Base-by-base conservation (phyloP, 1,140 invertebrate genomes). In the Heliconius nattereri region DNA sequence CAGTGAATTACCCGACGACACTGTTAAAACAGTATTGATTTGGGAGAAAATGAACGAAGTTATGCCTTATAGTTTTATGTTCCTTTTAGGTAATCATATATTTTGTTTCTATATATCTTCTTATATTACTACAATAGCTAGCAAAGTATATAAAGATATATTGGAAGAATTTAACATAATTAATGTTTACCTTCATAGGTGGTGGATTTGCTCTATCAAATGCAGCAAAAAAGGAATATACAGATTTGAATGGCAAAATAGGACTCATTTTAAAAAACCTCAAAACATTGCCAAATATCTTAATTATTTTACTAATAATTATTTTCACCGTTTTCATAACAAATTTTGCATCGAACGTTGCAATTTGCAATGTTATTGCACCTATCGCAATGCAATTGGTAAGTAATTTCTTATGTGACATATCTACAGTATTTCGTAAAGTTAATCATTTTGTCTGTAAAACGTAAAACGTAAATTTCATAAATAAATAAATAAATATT, bases 151-250 rank as follows among this genome's bases (percentile, higher is more conserved):
- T 13, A 45, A 5, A 40, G 9, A 11, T 13, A 45, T 45, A 3
- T 45, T 45, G 5, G 11, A 16, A 8, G 20, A 57, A 57, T 9
- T n/a, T 9, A 23, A 26, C 11, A 0, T 9, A 66, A 26, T 5
- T 16, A 13, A 29, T 66, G 23, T 26, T 66, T 66, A 26, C 16
- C 29, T 66, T 66, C n/a, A 29, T 60, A 95, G 95, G 98, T 71
- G 98, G 97, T 81, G 98, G 98, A 2, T 98, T 98, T 89, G 98
- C 98, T 0, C 94, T 99, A 29, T 98, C 98, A 1, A 96, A 81
- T 97, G 97, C 79, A 96, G 97, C 86, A 95, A 97, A 87, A 91
- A 82, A 93, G 52, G 80, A 81, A 26, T 2, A 94, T 96, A 97
- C 97, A 1, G 96, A 96, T 29, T 95, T 98, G 80, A 98, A 98